phyloP scores from a whole-genome alignment of 2,888 invertebrate species.

The Stratiomys singularior region DNA sequence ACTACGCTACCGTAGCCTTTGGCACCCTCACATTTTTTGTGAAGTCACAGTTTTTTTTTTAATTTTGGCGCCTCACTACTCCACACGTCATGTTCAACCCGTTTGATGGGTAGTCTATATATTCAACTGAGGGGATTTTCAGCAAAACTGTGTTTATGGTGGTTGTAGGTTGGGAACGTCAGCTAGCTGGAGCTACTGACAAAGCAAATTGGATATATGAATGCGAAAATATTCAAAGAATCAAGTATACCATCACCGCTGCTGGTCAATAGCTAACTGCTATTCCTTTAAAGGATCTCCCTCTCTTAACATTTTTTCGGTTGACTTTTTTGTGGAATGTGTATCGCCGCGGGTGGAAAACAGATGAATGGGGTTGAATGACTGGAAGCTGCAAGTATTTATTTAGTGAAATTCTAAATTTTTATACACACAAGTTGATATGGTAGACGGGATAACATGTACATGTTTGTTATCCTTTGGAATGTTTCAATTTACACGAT shows the following conservation, averaged over 20 bases:
- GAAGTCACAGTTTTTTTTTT: too few relatives aligned
- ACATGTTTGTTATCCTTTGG: neutral
- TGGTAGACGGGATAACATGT: too few relatives aligned
- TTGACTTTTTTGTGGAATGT: neutral
- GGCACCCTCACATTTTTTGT: neutral
- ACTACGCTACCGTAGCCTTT: neutral
- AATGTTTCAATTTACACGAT: neutral
- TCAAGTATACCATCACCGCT: neutral
- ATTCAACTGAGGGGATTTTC: neutral
- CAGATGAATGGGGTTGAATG: neutral
- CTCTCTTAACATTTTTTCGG: neutral
- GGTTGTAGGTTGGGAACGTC: too few relatives aligned
- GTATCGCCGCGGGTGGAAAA: neutral
- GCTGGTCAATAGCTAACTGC: neutral
- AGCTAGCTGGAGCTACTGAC: neutral
- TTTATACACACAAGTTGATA: neutral
- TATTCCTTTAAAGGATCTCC: neutral
- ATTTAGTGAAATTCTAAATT: neutral
- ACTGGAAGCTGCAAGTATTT: neutral
- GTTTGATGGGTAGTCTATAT: neutral
- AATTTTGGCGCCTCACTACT: neutral
- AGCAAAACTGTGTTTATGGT: too few relatives aligned
- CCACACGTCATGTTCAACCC: neutral
- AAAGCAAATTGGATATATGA: neutral
- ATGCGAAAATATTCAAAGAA: conserved; percentile 11